Conservation (phyloP, 2,113 vertebrate species). For the Leiothrix lutea region DNA sequence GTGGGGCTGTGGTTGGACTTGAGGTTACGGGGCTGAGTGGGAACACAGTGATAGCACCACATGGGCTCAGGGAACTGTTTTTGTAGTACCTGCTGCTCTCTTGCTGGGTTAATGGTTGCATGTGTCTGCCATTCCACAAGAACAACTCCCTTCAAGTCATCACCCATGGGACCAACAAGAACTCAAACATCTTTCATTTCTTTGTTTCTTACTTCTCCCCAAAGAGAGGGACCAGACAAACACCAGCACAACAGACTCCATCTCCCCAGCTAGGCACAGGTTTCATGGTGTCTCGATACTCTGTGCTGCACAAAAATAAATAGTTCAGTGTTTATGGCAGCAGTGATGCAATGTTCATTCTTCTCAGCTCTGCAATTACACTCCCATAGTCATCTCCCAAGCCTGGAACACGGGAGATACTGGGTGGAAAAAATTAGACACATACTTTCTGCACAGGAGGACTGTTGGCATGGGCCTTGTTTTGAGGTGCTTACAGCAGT, state of each 20-base stretch:
- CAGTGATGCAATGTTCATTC: conserved; percentile 38
- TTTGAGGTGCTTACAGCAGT: neutral
- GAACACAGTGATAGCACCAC: neutral
- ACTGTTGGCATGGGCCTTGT: neutral
- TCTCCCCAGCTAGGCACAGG: neutral
- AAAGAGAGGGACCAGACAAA: neutral
- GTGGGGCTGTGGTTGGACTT: neutral
- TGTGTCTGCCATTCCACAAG: neutral
- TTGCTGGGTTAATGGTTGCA: neutral
- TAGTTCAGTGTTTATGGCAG: neutral
- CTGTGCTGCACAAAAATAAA: neutral
- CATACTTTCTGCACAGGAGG: neutral
- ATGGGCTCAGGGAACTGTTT: neutral
- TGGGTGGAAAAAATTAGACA: neutral
- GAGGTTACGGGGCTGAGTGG: neutral
- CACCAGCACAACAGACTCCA: neutral
- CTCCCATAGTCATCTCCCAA: neutral
- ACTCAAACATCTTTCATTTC: neutral
- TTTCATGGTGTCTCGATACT: neutral
- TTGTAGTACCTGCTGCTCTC: neutral
- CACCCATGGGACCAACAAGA: neutral
- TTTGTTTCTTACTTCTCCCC: neutral
- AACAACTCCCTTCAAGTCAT: neutral
- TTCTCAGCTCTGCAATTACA: conserved; percentile 16
- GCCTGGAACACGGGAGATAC: conserved; percentile 13